phyloP scores from a whole-genome alignment of 2,113 vertebrate genomes.

The Apodemus speciosus region DNA sequence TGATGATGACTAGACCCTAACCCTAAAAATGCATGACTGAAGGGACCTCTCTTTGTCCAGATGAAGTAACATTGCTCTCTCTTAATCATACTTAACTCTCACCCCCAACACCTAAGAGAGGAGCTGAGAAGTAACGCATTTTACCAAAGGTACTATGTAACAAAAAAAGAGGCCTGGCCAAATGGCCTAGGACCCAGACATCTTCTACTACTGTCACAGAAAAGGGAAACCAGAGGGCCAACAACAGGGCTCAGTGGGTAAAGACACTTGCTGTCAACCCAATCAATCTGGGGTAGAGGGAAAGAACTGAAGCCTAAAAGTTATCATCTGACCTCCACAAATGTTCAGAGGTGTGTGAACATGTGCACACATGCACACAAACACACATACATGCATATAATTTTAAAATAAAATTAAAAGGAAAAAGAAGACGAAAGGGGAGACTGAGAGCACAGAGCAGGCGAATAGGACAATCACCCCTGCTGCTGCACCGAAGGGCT shows the following conservation, averaged over 20 bases:
- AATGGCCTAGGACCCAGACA: not conserved
- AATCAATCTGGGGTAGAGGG: not conserved
- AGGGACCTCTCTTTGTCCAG: not conserved
- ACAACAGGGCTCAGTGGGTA: no score
- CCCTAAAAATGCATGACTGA: not conserved
- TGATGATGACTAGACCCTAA: not conserved
- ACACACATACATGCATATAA: not conserved
- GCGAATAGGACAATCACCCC: not conserved
- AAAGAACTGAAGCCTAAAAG: not conserved
- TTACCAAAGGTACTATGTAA: conserved; percentile 29
- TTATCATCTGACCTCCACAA: not conserved
- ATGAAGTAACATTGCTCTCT: not conserved
- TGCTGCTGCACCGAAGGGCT: conserved; percentile 85
- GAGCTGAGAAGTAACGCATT: not conserved
- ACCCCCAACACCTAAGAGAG: not conserved
- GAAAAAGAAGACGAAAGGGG: not conserved
- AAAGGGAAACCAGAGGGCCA: not conserved
- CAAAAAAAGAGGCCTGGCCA: not conserved
- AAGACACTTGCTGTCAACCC: not conserved
- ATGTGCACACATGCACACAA: not conserved
- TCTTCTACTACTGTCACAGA: not conserved
- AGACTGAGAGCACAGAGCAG: not conserved
- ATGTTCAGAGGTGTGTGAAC: not conserved
- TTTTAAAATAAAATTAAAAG: not conserved
- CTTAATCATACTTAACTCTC: conserved; percentile 2